Base-by-base conservation (phyloP, 2,797 vertebrate genomes). In the Sebastes steindachneri region DNA sequence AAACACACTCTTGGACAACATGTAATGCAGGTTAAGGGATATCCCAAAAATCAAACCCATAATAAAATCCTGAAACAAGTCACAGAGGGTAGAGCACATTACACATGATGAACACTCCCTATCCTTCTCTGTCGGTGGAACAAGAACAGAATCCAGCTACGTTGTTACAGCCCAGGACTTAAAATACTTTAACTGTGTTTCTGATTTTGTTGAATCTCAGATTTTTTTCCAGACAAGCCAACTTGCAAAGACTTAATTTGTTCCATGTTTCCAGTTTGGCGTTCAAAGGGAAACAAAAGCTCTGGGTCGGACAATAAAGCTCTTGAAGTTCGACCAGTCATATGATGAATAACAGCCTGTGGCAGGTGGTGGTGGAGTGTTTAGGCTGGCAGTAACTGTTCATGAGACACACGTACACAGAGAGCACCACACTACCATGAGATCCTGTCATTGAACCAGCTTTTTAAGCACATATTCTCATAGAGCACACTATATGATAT, bases 271-370 rank as follows among this genome's bases (percentile, higher is more conserved):
- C 23, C 4, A 45, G 5, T 35, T 1, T 4, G 37, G 57, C 37
- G 5, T 28, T 37, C 4, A 58, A 33, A 60, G 6, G 12, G 5
- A 60, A n/a, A 53, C 37, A 41, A 2, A 11, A 63, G 4, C 12
- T 48, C 31, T 35, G 57, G n/a, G 17, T 53, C 25, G 23, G 12
- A 60, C 17, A 68, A 53, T 25, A 9, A 17, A 7, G 67, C 55
- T 68, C 9, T 59, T 58, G 12, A 74, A 74, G 45, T 64, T 12
- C 26, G 67, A 79, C 7, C 26, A 63, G 72, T 79, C 59, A 66
- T 62, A 45, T 51, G 73, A 79, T 68, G 53, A 68, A 28, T 48
- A 71, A 71, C 4, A 64, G 80, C 60, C 59, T 37, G 68, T 9
- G 33, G 67, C 71, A 77, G 70, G 65, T 60, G 73, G 65, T 48